These are phyloP conservation scores for Emys orbicularis DNA, from an alignment of 2,797 vertebrate species.

Conservation along the genomic window DNA sequence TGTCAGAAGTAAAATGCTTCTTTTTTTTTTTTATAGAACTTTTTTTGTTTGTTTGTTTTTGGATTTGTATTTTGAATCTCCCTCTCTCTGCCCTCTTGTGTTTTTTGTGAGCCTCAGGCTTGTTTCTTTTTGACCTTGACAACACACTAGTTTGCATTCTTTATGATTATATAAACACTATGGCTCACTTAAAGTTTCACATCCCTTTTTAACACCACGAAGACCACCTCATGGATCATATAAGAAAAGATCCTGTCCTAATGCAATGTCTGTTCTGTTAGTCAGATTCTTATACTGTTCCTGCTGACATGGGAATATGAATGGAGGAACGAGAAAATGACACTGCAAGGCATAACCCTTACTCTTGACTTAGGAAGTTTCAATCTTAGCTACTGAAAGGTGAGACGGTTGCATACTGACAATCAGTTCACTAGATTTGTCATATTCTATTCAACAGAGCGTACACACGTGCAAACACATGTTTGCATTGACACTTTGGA, in stretches of 20 bases:
- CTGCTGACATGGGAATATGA: not conserved
- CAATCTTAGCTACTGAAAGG: not conserved
- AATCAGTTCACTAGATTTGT: not conserved
- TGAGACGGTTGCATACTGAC: not conserved
- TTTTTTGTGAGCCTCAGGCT: not conserved
- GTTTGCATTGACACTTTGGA: not conserved
- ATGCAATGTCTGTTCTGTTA: not conserved
- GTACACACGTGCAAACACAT: rapidly evolving
- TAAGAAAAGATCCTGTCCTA: not conserved
- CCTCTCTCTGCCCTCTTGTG: not conserved
- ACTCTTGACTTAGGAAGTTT: not conserved
- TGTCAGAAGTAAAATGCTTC: not conserved
- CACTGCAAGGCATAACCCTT: not conserved
- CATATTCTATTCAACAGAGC: not conserved
- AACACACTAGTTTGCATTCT: not conserved
- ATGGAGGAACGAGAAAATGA: not conserved
- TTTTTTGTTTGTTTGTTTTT: not conserved
- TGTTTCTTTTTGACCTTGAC: not conserved
- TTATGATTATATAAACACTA: not conserved
- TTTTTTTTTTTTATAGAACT: not conserved
- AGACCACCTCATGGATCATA: not conserved
- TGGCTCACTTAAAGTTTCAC: not conserved
- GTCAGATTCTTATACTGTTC: not conserved
- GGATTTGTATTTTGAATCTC: conserved; percentile 17
- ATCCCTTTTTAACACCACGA: not conserved